Evolutionary conservation across 2,797 vertebrate species (phyloP), one percentile per base, ranked within the genome.

Genomic region (Antrozous pallidus): DNA sequence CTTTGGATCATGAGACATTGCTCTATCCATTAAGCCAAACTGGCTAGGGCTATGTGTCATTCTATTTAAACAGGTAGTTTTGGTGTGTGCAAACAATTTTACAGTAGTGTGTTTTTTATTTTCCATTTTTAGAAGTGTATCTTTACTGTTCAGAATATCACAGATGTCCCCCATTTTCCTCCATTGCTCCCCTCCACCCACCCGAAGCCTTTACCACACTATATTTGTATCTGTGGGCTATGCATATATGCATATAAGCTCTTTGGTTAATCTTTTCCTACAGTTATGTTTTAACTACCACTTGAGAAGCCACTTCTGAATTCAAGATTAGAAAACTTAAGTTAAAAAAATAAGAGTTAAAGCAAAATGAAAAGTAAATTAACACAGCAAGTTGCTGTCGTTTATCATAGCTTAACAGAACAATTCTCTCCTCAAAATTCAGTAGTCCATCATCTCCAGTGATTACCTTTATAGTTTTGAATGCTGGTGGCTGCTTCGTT

Each of bases 331-430:
- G 65, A 92, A 95, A 95, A 85, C 3, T 33, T 87, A 82, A 74
- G 61, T 93, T 82, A 51, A 93, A 93, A 74, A 95, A 94, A 90
- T 91, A 69, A 88, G 87, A 5, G 69, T 94, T 95, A 88, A 94
- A 84, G 71, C 33, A 95, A 96, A 95, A 84, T 80, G 86, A 95
- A 97, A 94, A 88, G 89, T 67, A 96, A 97, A 96, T 97, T 95
- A 93, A 95, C 67, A 75, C 75, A 95, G 89, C 70, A 81, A 81
- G 83, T 94, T 95, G 87, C 89, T 87, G 73, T 74, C 67, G 0
- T 95, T 95, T 92, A 94, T 95, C 91, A 85, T 75, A 67, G 24
- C 54, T 18, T 92, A 94, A 96, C 78, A 95, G 93, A 95, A 96
- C 93, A 85, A 81, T 82, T 28, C 36, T 81, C 63, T 85, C 3